Evolutionary conservation across 2,888 invertebrate genomes (phyloP).

Genomic region (Leucozona laternaria): DNA sequence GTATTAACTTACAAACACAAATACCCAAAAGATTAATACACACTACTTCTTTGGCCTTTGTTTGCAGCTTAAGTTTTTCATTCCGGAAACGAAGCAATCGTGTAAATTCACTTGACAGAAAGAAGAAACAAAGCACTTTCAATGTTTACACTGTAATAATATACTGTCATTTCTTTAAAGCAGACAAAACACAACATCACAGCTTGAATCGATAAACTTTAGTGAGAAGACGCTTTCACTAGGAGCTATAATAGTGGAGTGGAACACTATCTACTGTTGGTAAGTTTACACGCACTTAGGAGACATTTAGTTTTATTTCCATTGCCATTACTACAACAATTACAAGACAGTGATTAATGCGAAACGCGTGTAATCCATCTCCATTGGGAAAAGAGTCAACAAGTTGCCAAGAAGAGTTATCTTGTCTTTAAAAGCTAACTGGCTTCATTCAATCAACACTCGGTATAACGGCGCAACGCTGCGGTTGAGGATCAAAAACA

Average conservation of each 20-base stretch:
- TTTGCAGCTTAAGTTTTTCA: slow-evolving; percentile 3
- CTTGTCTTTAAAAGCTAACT: slow-evolving; percentile 39
- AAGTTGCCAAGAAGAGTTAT: slow-evolving; percentile 33
- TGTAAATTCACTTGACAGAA: slow-evolving; percentile 13
- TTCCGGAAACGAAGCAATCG: background rate
- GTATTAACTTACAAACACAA: background rate
- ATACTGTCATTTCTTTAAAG: slow-evolving; percentile 27
- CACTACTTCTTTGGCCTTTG: background rate
- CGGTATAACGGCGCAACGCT: background rate
- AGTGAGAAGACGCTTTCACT: slow-evolving; percentile 66
- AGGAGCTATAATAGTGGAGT: slow-evolving; percentile 14
- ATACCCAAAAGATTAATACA: background rate
- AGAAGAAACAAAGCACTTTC: slow-evolving; percentile 28
- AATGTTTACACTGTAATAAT: slow-evolving; percentile 22
- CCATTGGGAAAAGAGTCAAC: slow-evolving; percentile 38
- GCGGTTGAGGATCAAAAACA: slow-evolving; percentile 15
- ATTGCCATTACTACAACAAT: slow-evolving; percentile 48
- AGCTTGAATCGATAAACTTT: slow-evolving; percentile 57
- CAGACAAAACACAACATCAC: slow-evolving; percentile 41
- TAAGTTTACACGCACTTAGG: slow-evolving; percentile 62
- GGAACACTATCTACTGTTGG: slow-evolving; percentile 15
- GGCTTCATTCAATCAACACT: slow-evolving; percentile 43
- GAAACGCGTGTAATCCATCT: slow-evolving; percentile 73
- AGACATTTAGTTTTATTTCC: slow-evolving; percentile 41
- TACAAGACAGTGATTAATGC: slow-evolving; percentile 72